These are phyloP conservation scores for Butastur rufipennis DNA, from an alignment of 2,113 vertebrate species.

Conservation along the genomic window DNA sequence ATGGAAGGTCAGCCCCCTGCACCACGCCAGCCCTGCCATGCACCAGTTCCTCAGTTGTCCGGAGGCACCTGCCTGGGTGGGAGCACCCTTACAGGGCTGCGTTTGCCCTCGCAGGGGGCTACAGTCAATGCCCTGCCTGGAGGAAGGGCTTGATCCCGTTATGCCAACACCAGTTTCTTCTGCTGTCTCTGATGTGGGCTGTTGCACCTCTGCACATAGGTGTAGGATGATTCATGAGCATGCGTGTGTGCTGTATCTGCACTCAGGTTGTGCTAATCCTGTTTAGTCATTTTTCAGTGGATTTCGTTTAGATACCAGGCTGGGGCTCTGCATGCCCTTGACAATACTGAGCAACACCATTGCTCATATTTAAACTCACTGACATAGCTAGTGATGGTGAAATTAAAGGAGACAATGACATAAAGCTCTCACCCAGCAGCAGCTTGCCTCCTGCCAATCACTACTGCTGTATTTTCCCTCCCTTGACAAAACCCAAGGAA, in stretches of 20 bases:
- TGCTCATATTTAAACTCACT: slow-evolving; percentile 54
- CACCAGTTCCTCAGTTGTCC: not conserved
- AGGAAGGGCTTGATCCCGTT: not conserved
- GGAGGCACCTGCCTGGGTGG: not conserved
- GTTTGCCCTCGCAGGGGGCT: rapidly evolving
- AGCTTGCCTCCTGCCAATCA: not conserved
- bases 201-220: not conserved
- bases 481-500: not conserved
- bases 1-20: not conserved
- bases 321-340: not conserved
- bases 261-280: not conserved
- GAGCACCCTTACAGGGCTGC: not conserved
- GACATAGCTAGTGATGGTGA: slow-evolving; percentile 35
- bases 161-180: not conserved
- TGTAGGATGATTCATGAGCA: slow-evolving; percentile 1
- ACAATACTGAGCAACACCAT: slow-evolving; percentile 7
- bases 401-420: slow-evolving; percentile 57
- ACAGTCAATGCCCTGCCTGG: rapidly evolving
- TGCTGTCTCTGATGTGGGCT: not conserved
- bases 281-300: slow-evolving; percentile 49
- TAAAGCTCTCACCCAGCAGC: not conserved
- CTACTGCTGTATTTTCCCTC: not conserved
- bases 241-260: not conserved
- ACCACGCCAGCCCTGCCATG: not conserved
- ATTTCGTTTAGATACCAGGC: slow-evolving; percentile 44